A percentile compares a stretch with the other conserved stretches of the same genome.
Conservation (phyloP, 1,140 invertebrate genomes). For the Apis florea region DNA sequence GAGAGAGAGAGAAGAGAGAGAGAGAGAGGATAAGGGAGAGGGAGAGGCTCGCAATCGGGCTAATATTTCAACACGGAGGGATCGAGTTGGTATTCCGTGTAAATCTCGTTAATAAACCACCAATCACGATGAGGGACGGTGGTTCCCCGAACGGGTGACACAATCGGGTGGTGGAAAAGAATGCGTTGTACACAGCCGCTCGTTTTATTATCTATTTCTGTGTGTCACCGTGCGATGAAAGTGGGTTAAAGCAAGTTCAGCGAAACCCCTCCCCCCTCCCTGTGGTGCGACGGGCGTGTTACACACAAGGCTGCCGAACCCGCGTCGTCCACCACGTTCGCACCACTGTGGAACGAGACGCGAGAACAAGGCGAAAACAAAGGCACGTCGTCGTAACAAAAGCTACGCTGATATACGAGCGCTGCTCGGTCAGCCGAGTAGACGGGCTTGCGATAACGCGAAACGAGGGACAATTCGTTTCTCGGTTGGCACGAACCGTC, state of each 20-base stretch:
- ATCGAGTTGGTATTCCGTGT: not conserved
- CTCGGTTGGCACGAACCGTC: slow-evolving; percentile 52
- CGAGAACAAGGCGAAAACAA: slow-evolving; percentile 70
- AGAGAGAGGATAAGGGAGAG: too few species aligned
- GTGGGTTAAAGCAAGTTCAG: slow-evolving; percentile 31
- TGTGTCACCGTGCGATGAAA: slow-evolving; percentile 34
- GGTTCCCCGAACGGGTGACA: slow-evolving; percentile 14
- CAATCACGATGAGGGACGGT: not conserved
- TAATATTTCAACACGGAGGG: too few species aligned
- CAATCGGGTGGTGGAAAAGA: slow-evolving; percentile 16
- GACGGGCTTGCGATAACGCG: slow-evolving; percentile 54
- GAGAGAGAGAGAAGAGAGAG: too few species aligned
- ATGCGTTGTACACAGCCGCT: not conserved
- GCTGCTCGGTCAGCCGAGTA: slow-evolving; percentile 43
- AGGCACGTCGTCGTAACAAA: slow-evolving; percentile 68
- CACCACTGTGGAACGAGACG: slow-evolving; percentile 56
- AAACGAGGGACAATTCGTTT: slow-evolving; percentile 64
- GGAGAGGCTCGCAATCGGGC: too few species aligned
- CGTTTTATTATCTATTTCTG: slow-evolving; percentile 17
- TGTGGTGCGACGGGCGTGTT: slow-evolving; percentile 1
- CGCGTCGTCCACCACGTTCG: slow-evolving; percentile 15
- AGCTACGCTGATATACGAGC: slow-evolving; percentile 69
- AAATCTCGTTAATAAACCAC: not conserved
- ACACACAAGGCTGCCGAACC: slow-evolving; percentile 4
- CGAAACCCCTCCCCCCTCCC: slow-evolving; percentile 38